Percentiles rank a stretch among this genome's conserved stretches.
Conservation (phyloP, 2,888 invertebrate genomes). For the Pedicia rivosa region DNA sequence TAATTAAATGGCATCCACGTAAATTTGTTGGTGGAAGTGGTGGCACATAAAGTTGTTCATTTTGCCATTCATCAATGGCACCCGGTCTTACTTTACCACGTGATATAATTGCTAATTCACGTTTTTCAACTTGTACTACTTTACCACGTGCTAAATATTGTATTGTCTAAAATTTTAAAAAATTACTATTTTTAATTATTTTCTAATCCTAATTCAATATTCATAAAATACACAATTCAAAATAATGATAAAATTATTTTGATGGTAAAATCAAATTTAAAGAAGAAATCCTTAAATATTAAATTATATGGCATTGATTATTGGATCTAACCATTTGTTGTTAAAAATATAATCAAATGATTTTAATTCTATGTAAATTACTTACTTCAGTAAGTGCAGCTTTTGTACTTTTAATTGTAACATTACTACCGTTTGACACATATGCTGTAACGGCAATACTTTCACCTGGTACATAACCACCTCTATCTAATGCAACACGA, state of each 20-base stretch:
- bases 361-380: too few species aligned
- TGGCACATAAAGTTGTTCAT: slow-evolving; percentile 80
- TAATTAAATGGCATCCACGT: slow-evolving; percentile 83
- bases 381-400: slow-evolving; percentile 74
- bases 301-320: too few species aligned
- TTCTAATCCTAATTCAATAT: neutral
- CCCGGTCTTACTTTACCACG: slow-evolving; percentile 71
- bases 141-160: slow-evolving; percentile 77
- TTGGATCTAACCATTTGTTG: too few species aligned
- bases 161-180: too few species aligned
- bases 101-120: slow-evolving; percentile 63
- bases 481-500: slow-evolving; percentile 72
- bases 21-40: slow-evolving; percentile 89
- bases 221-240: neutral
- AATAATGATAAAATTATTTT: slow-evolving; percentile 3
- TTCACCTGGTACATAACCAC: slow-evolving; percentile 91
- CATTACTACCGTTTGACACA: slow-evolving; percentile 70
- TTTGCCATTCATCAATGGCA: slow-evolving; percentile 69
- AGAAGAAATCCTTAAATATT: too few species aligned
- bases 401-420: slow-evolving; percentile 69
- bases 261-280: slow-evolving; percentile 21
- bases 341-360: too few species aligned
- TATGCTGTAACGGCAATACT: slow-evolving; percentile 74
- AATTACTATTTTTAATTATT: slow-evolving; percentile 21
- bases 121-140: slow-evolving; percentile 70